Evolutionary conservation across 2,888 invertebrate species (phyloP).

Genomic region (Thelaira solivaga): DNA sequence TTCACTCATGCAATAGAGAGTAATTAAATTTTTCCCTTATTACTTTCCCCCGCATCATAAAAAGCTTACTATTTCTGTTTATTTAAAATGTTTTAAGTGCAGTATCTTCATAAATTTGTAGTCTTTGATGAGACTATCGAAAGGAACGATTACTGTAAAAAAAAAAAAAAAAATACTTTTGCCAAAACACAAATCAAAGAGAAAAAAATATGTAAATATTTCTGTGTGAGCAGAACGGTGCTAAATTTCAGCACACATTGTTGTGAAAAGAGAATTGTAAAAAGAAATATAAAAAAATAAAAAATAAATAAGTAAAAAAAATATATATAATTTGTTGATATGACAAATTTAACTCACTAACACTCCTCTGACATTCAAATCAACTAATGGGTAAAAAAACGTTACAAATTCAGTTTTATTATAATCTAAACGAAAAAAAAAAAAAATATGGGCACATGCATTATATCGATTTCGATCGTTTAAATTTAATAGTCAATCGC

Average conservation of each 20-base stretch:
- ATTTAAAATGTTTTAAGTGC: too few species aligned
- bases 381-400: conserved; percentile 1
- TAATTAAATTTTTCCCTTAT: too few species aligned
- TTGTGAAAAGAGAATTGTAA: conserved; percentile 17
- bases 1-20: too few species aligned
- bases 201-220: not conserved
- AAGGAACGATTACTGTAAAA: conserved; percentile 23
- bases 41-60: too few species aligned
- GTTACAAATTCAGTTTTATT: not conserved
- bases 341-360: conserved; percentile 35
- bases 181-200: conserved; percentile 7
- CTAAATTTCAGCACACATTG: conserved; percentile 14
- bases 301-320: conserved; percentile 32
- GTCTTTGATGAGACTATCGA: conserved; percentile 47
- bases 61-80: too few species aligned
- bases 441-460: too few species aligned
- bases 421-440: too few species aligned
- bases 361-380: conserved; percentile 20
- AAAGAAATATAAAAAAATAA: not conserved
- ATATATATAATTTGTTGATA: too few species aligned
- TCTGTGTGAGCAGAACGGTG: too few species aligned
- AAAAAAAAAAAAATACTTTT: conserved; percentile 7
- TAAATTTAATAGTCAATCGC: too few species aligned
- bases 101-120: too few species aligned
- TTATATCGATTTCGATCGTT: too few species aligned